A percentile compares a stretch with the other conserved stretches of the same genome.
phyloP scores from a whole-genome alignment of 2,888 invertebrate species.

The Spodoptera exigua region DNA sequence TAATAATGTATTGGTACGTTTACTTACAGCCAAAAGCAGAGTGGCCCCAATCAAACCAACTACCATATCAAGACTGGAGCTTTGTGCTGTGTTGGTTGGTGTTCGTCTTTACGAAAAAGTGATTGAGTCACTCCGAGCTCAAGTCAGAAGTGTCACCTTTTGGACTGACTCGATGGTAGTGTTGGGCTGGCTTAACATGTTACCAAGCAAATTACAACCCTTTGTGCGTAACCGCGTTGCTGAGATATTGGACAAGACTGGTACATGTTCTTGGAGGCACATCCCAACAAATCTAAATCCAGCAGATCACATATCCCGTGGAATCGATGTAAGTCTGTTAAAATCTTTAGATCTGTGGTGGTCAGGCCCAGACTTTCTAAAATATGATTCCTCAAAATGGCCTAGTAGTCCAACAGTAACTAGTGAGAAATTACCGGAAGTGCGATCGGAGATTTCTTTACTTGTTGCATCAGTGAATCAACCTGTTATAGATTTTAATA shows the following conservation, averaged over 20 bases:
- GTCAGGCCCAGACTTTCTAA: conserved; percentile 4
- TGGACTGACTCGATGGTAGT: conserved; percentile 17
- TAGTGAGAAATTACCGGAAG: not conserved
- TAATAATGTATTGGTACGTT: not conserved
- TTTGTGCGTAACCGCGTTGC: too few species aligned
- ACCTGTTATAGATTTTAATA: conserved; percentile 10
- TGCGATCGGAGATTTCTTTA: not conserved
- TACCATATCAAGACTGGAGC: conserved; percentile 14
- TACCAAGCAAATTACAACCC: conserved; percentile 10
- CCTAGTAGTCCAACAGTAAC: not conserved
- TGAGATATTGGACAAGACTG: conserved; percentile 7
- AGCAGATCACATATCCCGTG: conserved; percentile 17
- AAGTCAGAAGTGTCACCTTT: not conserved
- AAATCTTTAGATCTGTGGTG: conserved; percentile 6
- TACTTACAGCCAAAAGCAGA: conserved; percentile 4
- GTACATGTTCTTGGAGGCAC: conserved; percentile 5
- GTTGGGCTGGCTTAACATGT: conserved; percentile 7
- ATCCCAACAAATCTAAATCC: conserved; percentile 12
- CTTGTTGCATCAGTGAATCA: not conserved
- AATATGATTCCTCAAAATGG: not conserved
- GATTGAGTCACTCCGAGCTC: conserved; percentile 3
- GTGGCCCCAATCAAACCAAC: conserved; percentile 22
- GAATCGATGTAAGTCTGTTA: conserved; percentile 1
- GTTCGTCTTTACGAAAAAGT: conserved; percentile 3
- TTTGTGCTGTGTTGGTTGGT: conserved; percentile 10